These are phyloP conservation scores for Cochlearius cochlearius DNA, from an alignment of 2,113 vertebrate species.

Conservation along the genomic window DNA sequence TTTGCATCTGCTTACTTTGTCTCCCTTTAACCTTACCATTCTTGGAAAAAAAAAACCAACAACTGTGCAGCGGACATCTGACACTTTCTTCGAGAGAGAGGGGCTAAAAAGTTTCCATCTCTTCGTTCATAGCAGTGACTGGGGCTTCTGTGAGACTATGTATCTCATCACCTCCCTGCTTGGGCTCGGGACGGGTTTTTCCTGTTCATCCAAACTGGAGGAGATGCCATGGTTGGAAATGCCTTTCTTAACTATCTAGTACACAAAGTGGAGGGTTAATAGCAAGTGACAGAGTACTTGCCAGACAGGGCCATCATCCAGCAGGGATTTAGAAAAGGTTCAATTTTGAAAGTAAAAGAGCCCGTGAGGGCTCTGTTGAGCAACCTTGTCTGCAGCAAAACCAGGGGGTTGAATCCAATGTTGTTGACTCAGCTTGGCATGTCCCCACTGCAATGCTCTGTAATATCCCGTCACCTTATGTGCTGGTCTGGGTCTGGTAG, in stretches of 20 bases:
- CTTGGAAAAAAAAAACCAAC: no score
- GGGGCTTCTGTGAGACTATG: background rate
- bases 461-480: fast-evolving
- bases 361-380: background rate
- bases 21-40: background rate
- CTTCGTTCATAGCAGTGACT: background rate
- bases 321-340: background rate
- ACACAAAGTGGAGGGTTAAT: background rate
- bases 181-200: background rate
- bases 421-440: background rate
- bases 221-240: background rate
- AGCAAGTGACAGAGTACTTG: background rate
- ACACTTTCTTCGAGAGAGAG: background rate
- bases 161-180: background rate
- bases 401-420: fast-evolving
- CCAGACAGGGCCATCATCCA: background rate
- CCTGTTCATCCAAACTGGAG: background rate
- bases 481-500: background rate
- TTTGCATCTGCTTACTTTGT: background rate
- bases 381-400: background rate
- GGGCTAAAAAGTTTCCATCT: background rate
- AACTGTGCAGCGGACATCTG: background rate
- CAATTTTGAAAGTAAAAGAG: background rate
- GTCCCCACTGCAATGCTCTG: background rate
- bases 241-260: background rate